Base-by-base conservation (phyloP, 1,140 invertebrate genomes). In the Formica selysi region DNA sequence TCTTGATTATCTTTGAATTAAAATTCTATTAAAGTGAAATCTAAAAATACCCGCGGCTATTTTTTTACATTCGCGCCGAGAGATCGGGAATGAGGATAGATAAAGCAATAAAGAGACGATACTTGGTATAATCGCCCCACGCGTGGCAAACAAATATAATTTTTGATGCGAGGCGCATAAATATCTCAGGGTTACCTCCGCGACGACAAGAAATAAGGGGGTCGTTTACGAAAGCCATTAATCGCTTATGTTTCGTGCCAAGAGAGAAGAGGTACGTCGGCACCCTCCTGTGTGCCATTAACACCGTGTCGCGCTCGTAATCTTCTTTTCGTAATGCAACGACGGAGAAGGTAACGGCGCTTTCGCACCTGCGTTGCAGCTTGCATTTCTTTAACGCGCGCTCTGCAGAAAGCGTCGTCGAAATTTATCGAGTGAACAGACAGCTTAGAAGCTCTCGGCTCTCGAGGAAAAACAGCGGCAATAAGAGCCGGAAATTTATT, bases 361-460 rank as follows among this genome's bases (percentile, higher is more conserved):
- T 48, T 38, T 73, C 68, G 79, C 79, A 83, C 79, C 79, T 83
- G 79, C 79, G 79, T 74, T 83, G 68, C 26, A 48, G 19, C 51
- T 22, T 32, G 51, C 51, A 73, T 36, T 73, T 73, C 44, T 73
- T 73, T 38, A 80, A 79, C 26, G 79, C 68, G 8, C 48, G 22
- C 32, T 41, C 48, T 32, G 78, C 36, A 26, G 67, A 22, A 81
- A 81, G 79, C 54, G 68, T 61, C 79, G 79, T 83, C 79, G 68
- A 83, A 83, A 83, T 83, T 83, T 83, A 83, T 83, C 79, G 79
- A 62, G 79, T 83, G 79, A 68, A 83, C 79, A 74, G 79, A 83
- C 79, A 61, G 68, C 68, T 83, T 64, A 83, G 79, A 61, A 74
- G 79, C 79, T 26, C 79, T 36, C 51, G 54, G 38, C 29, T 51